Conservation (phyloP, 2,113 vertebrate species). For the Pampusana beccarii region DNA sequence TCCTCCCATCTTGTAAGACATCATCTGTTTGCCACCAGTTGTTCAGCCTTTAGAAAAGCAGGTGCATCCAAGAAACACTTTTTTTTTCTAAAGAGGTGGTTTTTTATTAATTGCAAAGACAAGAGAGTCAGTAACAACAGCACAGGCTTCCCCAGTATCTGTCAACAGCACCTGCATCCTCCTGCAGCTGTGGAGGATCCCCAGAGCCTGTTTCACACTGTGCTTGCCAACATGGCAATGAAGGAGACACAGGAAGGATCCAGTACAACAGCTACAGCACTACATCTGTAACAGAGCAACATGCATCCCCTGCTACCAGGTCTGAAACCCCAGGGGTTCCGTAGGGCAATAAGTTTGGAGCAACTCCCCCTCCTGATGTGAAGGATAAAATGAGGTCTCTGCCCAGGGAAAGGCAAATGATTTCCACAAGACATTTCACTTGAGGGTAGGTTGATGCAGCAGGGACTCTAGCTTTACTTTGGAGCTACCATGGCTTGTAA, state of each 20-base stretch:
- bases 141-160: not conserved
- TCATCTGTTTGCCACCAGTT: not conserved
- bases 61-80: not conserved
- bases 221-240: accelerated
- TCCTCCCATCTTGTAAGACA: not conserved
- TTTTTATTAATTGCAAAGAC: not conserved
- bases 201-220: not conserved
- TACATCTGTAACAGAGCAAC: not conserved
- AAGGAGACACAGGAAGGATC: not conserved
- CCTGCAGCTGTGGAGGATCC: not conserved
- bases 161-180: not conserved
- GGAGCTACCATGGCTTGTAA: not conserved
- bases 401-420: not conserved
- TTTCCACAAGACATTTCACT: not conserved
- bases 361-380: not conserved
- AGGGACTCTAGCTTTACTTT: not conserved
- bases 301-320: accelerated
- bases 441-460: not conserved
- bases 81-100: no score
- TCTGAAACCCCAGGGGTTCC: not conserved
- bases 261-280: not conserved
- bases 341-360: accelerated
- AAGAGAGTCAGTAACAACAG: not conserved
- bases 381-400: not conserved
- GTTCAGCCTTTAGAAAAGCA: not conserved